phyloP scores from a whole-genome alignment of 2,797 vertebrate genomes.

The Gymnothorax reevesii region DNA sequence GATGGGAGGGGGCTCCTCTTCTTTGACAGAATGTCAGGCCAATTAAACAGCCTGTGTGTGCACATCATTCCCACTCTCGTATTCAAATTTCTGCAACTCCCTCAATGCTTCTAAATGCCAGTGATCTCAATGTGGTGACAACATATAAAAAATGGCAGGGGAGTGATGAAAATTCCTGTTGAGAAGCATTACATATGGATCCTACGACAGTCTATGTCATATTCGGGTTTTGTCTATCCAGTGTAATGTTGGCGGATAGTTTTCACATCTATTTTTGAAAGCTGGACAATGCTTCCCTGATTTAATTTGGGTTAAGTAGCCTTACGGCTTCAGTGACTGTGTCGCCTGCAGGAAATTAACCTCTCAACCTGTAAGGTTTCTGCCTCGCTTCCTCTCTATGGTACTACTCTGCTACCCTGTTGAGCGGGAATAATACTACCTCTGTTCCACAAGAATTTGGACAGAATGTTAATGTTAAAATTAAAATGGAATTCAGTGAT shows the following conservation, averaged over 20 bases:
- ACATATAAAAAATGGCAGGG: slow-evolving; percentile 4
- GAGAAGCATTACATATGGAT: slow-evolving; percentile 37
- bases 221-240: not conserved
- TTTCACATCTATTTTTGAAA: not conserved
- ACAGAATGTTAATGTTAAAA: no score
- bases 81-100: slow-evolving; percentile 35
- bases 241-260: not conserved
- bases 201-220: slow-evolving; percentile 39
- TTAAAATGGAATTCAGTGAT: no score
- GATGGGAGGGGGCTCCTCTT: not conserved
- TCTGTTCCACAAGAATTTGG: no score
- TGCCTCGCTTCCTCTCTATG: not conserved
- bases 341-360: no score
- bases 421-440: no score
- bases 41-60: slow-evolving; percentile 55
- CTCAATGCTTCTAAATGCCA: slow-evolving; percentile 46
- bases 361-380: not conserved
- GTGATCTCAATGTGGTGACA: slow-evolving; percentile 51
- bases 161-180: not conserved
- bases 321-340: not conserved
- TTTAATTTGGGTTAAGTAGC: not conserved
- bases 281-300: not conserved
- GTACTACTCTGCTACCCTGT: not conserved
- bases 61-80: slow-evolving; percentile 44
- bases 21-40: slow-evolving; percentile 48